Conservation (phyloP, 1,140 invertebrate species). For the Diorhabda sublineata region DNA sequence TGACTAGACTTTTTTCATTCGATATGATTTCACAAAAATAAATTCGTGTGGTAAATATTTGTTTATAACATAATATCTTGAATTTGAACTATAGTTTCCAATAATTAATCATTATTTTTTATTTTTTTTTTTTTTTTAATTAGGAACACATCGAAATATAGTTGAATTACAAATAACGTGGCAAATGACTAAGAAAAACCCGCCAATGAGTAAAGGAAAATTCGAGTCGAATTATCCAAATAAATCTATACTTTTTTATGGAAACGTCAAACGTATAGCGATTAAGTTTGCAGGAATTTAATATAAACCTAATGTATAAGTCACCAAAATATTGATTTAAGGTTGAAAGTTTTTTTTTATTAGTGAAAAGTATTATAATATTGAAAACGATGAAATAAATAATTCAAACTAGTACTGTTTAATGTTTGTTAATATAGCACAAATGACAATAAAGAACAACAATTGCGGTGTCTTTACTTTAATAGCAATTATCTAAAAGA, state of each 20-base stretch:
- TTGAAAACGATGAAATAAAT: constrained; percentile 47
- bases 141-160: no score
- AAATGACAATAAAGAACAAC: constrained; percentile 46
- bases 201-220: no score
- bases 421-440: constrained; percentile 43
- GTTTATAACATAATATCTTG: background rate
- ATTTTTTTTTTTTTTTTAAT: no score
- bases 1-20: constrained; percentile 10
- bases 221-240: no score
- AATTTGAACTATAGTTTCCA: no score
- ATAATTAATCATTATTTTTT: no score
- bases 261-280: constrained; percentile 39
- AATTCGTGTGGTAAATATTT: constrained; percentile 34
- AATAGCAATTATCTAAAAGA: constrained; percentile 22
- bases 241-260: constrained; percentile 30
- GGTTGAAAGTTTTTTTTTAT: constrained; percentile 45
- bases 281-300: constrained; percentile 41
- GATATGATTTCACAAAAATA: constrained; percentile 4
- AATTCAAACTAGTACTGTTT: constrained; percentile 45
- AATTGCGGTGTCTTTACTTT: constrained; percentile 41
- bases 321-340: constrained; percentile 40
- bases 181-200: no score
- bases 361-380: constrained; percentile 47
- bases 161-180: no score
- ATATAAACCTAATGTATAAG: constrained; percentile 40